Evolutionary conservation across 2,113 vertebrate species (phyloP).

Genomic region (Ellobius talpinus): DNA sequence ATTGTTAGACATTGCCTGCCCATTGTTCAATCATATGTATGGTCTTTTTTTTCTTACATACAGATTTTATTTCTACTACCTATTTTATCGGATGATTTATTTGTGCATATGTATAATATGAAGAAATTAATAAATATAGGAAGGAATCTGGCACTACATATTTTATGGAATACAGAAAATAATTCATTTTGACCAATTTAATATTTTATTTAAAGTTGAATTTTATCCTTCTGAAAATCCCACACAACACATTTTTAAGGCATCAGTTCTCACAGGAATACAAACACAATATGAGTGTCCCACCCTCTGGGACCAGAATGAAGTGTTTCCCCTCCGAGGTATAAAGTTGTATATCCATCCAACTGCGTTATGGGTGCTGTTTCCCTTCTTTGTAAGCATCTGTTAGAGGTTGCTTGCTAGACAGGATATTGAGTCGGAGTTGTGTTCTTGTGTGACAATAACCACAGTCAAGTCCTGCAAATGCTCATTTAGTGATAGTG

Average conservation of each 20-base stretch:
- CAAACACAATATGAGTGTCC: neutral
- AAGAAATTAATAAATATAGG: constrained; percentile 9
- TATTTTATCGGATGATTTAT: neutral
- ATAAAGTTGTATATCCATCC: constrained; percentile 33
- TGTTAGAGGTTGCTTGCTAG: constrained; percentile 12
- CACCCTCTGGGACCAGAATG: constrained; percentile 27
- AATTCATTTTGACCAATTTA: constrained; percentile 9
- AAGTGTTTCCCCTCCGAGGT: constrained; percentile 19
- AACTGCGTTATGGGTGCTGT: constrained; percentile 64
- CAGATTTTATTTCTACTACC: neutral
- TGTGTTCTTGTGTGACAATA: constrained; percentile 52
- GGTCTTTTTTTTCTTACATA: neutral
- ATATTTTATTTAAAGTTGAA: constrained; percentile 33
- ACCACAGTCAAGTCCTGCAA: constrained; percentile 62
- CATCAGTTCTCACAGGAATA: neutral
- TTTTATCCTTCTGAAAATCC: neutral
- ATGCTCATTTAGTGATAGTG: constrained; percentile 61
- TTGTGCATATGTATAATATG: neutral
- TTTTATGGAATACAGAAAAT: neutral
- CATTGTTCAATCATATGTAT: neutral
- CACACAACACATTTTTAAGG: constrained; percentile 8
- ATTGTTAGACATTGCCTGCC: neutral
- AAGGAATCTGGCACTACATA: neutral
- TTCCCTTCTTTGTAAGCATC: constrained; percentile 53
- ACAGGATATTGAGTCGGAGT: constrained; percentile 64